Evolutionary conservation across 2,113 vertebrate species (phyloP).

Genomic region (Passer montanus): DNA sequence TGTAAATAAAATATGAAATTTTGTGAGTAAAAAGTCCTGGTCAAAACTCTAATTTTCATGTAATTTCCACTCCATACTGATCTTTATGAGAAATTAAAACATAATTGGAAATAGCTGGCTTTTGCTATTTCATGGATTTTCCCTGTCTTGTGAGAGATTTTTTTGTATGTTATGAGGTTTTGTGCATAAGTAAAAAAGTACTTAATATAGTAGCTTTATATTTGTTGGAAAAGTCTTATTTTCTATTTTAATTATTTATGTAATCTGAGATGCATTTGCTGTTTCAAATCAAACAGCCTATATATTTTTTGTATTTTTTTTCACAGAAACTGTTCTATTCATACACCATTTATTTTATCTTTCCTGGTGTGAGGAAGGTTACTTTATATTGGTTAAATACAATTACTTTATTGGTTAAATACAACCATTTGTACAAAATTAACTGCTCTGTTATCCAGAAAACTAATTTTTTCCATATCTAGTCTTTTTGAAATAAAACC

Average conservation of each 20-base stretch:
- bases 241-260: background rate
- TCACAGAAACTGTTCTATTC: background rate
- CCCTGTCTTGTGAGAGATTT: background rate
- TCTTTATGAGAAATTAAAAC: background rate
- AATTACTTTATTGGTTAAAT: background rate
- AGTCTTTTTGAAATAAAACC: background rate
- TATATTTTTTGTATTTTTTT: background rate
- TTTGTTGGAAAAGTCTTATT: background rate
- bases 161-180: background rate
- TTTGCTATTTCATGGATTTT: background rate
- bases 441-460: fast-evolving
- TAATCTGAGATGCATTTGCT: background rate
- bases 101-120: background rate
- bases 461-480: background rate
- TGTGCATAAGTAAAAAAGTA: background rate
- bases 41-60: background rate
- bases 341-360: background rate
- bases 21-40: background rate
- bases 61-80: background rate
- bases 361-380: background rate
- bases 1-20: background rate
- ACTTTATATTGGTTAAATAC: background rate
- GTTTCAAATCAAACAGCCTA: background rate
- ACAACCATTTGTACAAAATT: background rate
- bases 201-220: background rate